phyloP scores from a whole-genome alignment of 2,888 invertebrate species.

The Drosophila picticornis region DNA sequence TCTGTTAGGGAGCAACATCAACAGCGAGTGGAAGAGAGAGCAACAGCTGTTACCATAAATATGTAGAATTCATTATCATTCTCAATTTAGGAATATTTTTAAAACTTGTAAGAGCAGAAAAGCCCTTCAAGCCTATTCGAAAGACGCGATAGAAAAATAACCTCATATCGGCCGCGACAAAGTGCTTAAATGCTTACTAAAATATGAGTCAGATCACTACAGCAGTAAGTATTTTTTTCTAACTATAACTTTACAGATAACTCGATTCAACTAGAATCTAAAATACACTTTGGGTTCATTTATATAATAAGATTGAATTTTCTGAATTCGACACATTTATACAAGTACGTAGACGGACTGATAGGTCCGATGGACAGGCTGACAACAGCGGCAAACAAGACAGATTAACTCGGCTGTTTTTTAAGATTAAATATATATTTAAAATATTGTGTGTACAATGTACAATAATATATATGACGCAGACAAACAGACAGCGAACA shows the following conservation, averaged over 20 bases:
- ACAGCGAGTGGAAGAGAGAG: slow-evolving; percentile 11
- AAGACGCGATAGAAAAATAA: neutral
- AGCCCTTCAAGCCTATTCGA: neutral
- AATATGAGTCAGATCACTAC: neutral
- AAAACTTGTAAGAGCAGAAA: neutral
- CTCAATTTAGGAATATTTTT: slow-evolving; percentile 1
- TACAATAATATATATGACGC: neutral
- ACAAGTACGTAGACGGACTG: neutral
- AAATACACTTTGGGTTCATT: neutral
- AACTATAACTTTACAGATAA: neutral
- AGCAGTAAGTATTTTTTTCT: neutral
- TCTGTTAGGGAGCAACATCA: slow-evolving; percentile 12
- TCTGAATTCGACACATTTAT: neutral
- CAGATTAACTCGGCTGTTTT: slow-evolving; percentile 4
- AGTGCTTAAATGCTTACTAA: no score
- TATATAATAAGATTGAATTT: neutral
- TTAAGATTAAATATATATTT: slow-evolving; percentile 6
- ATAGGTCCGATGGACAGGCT: neutral
- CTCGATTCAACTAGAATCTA: neutral
- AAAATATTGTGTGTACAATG: neutral
- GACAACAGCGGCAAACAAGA: slow-evolving; percentile 5
- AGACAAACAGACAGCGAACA: neutral
- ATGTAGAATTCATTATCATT: neutral
- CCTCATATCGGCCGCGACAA: no score
- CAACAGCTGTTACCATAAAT: slow-evolving; percentile 48